Percentiles rank a stretch among this genome's conserved stretches.
phyloP scores from a whole-genome alignment of 2,113 vertebrate genomes.

The Podarcis raffonei region DNA sequence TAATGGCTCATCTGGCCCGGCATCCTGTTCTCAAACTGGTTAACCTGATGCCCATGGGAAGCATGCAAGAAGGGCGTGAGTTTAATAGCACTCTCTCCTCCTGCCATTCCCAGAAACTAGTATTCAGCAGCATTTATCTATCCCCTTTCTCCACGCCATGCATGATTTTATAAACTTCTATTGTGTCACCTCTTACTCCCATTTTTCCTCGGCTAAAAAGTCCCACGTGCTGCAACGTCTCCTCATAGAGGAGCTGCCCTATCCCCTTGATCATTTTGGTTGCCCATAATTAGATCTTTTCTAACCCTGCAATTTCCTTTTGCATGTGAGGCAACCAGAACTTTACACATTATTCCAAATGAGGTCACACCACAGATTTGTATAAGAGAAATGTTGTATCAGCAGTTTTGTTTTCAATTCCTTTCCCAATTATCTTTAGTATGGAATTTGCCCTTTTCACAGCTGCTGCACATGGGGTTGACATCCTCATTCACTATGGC shows the following conservation, averaged over 20 bases:
- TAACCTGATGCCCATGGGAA: too few relatives aligned
- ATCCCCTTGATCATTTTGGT: not conserved
- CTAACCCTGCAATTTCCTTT: not conserved
- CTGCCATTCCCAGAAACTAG: too few relatives aligned
- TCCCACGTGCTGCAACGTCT: not conserved
- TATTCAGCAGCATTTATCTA: not conserved
- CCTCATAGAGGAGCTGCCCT: not conserved
- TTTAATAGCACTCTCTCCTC: too few relatives aligned
- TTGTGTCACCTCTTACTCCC: not conserved
- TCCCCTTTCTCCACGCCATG: too few relatives aligned
- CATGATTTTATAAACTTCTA: too few relatives aligned
- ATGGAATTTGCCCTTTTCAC: not conserved
- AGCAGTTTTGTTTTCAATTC: not conserved
- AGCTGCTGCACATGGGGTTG: too few relatives aligned
- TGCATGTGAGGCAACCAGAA: not conserved
- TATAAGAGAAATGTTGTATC: not conserved
- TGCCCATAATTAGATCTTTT: not conserved
- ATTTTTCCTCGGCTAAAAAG: not conserved
- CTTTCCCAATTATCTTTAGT: too few relatives aligned
- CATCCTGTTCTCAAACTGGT: too few relatives aligned
- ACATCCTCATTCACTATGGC: too few relatives aligned
- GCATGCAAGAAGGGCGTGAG: too few relatives aligned
- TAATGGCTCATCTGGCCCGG: too few relatives aligned
- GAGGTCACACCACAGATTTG: not conserved
- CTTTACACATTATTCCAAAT: too few relatives aligned